A percentile compares a stretch with the other conserved stretches of the same genome.
phyloP scores from a whole-genome alignment of 2,113 vertebrate species.

The Sturnira hondurensis region DNA sequence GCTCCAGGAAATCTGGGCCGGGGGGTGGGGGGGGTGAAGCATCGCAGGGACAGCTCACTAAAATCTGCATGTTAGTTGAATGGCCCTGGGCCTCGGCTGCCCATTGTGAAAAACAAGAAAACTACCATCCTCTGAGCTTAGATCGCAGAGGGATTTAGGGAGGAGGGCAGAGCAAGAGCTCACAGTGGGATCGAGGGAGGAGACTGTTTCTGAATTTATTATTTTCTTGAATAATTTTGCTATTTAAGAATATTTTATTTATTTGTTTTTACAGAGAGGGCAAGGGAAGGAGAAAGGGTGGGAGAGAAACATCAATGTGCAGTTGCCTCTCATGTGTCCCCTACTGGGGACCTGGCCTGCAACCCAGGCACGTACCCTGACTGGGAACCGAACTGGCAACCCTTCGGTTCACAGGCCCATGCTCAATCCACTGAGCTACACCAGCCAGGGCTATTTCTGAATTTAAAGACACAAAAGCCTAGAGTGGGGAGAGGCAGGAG shows the following conservation, averaged over 20 bases:
- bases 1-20: not conserved
- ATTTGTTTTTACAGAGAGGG: too few species aligned
- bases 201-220: not conserved
- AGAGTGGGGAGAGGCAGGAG: not conserved
- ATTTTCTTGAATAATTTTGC: too few species aligned
- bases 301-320: too few species aligned
- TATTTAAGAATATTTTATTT: too few species aligned
- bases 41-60: rapidly evolving
- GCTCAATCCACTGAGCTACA: too few species aligned
- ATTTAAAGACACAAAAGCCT: not conserved
- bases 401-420: too few species aligned
- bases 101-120: not conserved
- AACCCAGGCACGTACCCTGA: too few species aligned
- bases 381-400: too few species aligned
- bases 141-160: not conserved
- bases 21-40: not conserved
- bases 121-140: not conserved
- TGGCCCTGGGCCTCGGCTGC: not conserved
- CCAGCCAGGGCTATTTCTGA: not conserved
- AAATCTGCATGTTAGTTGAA: not conserved
- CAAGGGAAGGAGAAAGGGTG: too few species aligned
- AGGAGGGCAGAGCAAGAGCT: not conserved
- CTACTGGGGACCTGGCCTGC: too few species aligned
- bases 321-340: too few species aligned
- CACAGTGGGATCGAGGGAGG: not conserved